A percentile compares a stretch with the other conserved stretches of the same genome.
phyloP scores from a whole-genome alignment of 2,797 vertebrate species.

The Poeciliopsis turneri region DNA sequence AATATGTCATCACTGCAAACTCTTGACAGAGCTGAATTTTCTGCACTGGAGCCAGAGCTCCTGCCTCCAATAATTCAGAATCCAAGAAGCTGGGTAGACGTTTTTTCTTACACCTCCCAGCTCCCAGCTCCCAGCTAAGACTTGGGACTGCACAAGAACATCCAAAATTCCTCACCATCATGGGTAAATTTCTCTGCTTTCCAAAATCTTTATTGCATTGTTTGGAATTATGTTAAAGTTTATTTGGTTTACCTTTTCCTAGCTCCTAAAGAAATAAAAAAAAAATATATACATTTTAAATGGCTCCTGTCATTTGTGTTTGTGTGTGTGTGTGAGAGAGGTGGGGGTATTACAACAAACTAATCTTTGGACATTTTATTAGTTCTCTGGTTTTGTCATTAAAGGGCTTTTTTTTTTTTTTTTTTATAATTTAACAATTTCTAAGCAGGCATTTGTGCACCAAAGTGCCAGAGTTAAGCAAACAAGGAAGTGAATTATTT shows the following conservation, averaged over 20 bases:
- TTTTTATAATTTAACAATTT: neutral
- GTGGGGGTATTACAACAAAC: neutral
- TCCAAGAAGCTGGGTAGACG: constrained; percentile 18
- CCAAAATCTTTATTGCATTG: constrained; percentile 58
- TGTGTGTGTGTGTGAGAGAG: too few relatives aligned
- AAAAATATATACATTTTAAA: constrained; percentile 73
- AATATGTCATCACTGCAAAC: constrained; percentile 48
- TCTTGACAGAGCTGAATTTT: constrained; percentile 57
- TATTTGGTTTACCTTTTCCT: constrained; percentile 80
- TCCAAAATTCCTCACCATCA: constrained; percentile 48
- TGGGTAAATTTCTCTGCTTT: constrained; percentile 56
- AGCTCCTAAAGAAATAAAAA: constrained; percentile 79
- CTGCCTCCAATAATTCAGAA: constrained; percentile 33
- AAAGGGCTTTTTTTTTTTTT: neutral
- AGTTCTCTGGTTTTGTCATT: neutral
- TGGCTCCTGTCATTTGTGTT: constrained; percentile 22
- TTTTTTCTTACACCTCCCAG: constrained; percentile 24
- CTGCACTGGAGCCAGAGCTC: constrained; percentile 44
- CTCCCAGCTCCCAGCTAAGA: constrained; percentile 24
- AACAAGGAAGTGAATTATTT: neutral
- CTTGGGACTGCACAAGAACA: constrained; percentile 48
- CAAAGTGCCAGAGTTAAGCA: neutral
- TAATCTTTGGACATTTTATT: neutral
- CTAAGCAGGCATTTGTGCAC: neutral
- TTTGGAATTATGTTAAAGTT: constrained; percentile 72